Conservation (phyloP, 2,797 vertebrate genomes). For the Gadopsis marmoratus region DNA sequence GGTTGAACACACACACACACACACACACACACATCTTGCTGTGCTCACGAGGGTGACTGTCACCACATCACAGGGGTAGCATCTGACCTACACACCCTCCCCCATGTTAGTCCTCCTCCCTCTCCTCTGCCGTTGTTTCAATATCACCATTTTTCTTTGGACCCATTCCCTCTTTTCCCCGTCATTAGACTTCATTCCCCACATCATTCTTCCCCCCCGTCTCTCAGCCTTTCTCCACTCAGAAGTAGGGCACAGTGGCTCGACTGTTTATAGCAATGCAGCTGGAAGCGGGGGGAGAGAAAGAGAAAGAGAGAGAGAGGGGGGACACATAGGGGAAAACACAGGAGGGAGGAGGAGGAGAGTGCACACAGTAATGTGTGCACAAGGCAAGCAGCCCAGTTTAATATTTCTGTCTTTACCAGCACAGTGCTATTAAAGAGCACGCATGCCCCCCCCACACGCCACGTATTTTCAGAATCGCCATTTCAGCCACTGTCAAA, state of each 20-base stretch:
- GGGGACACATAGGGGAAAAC: conserved; percentile 22
- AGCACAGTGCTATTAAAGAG: conserved; percentile 11
- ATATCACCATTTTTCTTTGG: conserved; percentile 51
- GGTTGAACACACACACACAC: conserved; percentile 30
- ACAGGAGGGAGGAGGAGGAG: conserved; percentile 34
- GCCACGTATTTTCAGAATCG: conserved; percentile 12
- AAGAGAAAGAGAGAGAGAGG: not conserved
- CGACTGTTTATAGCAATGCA: conserved; percentile 79
- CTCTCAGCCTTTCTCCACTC: conserved; percentile 48
- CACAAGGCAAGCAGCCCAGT: conserved; percentile 7
- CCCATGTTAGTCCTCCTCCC: not conserved
- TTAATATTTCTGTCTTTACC: conserved; percentile 33
- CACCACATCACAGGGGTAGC: conserved; percentile 66
- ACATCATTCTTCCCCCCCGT: conserved; percentile 54
- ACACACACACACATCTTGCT: conserved; percentile 29
- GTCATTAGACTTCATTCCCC: conserved; percentile 65
- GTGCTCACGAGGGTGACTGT: conserved; percentile 57
- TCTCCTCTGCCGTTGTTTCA: conserved; percentile 43
- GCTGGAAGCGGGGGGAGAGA: conserved; percentile 62
- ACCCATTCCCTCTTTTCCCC: conserved; percentile 40
- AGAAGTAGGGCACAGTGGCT: conserved; percentile 83
- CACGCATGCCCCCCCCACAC: conserved; percentile 20
- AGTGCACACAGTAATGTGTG: conserved; percentile 15
- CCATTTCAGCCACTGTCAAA: conserved; percentile 58
- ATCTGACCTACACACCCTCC: conserved; percentile 55